Conservation (phyloP, 2,113 vertebrate genomes). For the Cynocephalus volans region DNA sequence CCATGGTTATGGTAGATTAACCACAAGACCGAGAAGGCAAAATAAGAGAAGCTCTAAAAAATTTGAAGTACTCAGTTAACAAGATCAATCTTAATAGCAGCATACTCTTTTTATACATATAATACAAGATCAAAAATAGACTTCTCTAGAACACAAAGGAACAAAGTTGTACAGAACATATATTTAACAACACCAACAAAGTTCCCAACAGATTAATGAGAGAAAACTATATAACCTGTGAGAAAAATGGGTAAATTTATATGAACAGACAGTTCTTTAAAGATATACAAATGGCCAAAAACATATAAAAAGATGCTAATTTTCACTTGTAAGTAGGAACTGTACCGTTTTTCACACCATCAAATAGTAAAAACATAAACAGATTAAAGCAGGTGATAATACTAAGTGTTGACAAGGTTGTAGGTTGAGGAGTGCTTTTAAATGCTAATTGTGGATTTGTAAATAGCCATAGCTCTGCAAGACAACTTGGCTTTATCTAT, state of each 20-base stretch:
- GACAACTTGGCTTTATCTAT: neutral
- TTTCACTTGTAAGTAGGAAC: neutral
- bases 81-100: neutral
- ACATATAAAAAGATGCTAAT: neutral
- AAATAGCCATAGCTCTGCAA: neutral
- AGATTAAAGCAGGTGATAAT: neutral
- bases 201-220: neutral
- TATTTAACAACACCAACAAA: conserved; percentile 19
- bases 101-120: neutral
- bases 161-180: neutral
- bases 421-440: neutral
- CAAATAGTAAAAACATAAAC: neutral
- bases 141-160: neutral
- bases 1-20: neutral
- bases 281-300: neutral
- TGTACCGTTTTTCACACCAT: neutral
- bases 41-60: neutral
- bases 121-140: conserved; percentile 36
- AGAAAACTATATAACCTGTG: neutral
- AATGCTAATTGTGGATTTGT: neutral
- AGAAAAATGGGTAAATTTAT: conserved; percentile 26
- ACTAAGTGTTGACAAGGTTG: neutral
- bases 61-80: neutral
- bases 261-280: neutral
- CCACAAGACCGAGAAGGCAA: neutral